Evolutionary conservation across 2,113 vertebrate genomes (phyloP).

Genomic region (Collichthys lucidus): DNA sequence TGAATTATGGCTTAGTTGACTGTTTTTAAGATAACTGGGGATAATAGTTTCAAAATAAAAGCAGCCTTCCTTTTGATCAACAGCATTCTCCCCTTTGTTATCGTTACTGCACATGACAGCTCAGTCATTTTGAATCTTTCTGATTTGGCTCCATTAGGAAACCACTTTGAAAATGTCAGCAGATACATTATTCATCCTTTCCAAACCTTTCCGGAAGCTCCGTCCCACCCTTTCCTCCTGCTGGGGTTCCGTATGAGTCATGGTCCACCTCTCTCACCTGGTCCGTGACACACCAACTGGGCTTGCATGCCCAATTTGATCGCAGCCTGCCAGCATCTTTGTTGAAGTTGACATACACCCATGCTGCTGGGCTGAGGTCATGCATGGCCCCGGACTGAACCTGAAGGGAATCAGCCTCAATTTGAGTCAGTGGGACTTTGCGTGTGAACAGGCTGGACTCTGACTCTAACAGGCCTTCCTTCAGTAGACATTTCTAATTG

Average conservation of each 20-base stretch:
- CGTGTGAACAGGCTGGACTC: conserved; percentile 3
- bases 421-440: neutral
- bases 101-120: neutral
- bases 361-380: neutral
- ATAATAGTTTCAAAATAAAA: neutral
- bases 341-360: neutral
- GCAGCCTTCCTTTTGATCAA: neutral
- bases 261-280: neutral
- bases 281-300: neutral
- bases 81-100: neutral
- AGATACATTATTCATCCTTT: neutral
- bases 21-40: neutral
- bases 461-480: conserved; percentile 9
- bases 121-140: conserved; percentile 3
- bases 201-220: neutral
- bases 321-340: neutral
- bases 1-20: neutral
- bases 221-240: neutral
- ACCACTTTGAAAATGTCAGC: conserved; percentile 36
- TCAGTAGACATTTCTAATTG: neutral
- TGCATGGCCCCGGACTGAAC: conserved; percentile 1
- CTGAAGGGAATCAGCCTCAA: neutral
- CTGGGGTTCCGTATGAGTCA: conserved; percentile 29
- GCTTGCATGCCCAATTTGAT: neutral
- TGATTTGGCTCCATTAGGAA: neutral